Evolutionary conservation across 30 jellyfish, hydroid and myxozoan genomes (phyloP), one percentile per base, ranked within the genome.

Genomic region (Clytia hemisphaerica): DNA sequence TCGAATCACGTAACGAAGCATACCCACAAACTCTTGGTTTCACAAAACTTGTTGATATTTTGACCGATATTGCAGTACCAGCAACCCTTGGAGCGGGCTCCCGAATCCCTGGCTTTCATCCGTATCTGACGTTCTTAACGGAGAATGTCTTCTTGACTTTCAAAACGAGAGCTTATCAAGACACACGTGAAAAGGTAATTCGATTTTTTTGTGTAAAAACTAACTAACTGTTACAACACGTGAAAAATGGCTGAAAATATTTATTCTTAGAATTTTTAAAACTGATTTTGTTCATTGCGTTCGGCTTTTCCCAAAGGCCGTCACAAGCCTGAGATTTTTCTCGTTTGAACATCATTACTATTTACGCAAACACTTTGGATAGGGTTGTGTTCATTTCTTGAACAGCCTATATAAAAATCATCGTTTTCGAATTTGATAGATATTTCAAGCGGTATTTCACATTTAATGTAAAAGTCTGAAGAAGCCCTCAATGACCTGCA

Each of bases 51-150:
- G 50, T 87, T 4, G 80, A 54, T 76, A 48, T 58, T 18, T 75
- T 87, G 38, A 74, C 86, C 1, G 84, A 79, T 6, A 61, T 80
- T 68, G 61, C 92, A 28, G 34, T 87, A 25, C 97, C 97, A 35
- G 28, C 94, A 27, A 83, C 94, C 22, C 84, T 87, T 33, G 97
- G 97, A 1, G 97, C 97, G 48, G 97, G 97, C 6, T 72, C 73
- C 66, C 81, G 97, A 29, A 83, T 74, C 3, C 97, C 97, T 6
- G 97, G 97, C 1, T 87, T 87, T 61, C 68, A 68, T 14, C 97
- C 97, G 26, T 87, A 87, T 68, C 69, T 87, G 51, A 83, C 72
- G 9, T 87, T 87, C 51, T 40, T 80, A 22, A 62, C 73, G 46
- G 97, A 87, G 47, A 48, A 37, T 33, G 94, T 87, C 36, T 87